Conservation (phyloP, 1,140 invertebrate genomes). For the Tetramorium alpestre region DNA sequence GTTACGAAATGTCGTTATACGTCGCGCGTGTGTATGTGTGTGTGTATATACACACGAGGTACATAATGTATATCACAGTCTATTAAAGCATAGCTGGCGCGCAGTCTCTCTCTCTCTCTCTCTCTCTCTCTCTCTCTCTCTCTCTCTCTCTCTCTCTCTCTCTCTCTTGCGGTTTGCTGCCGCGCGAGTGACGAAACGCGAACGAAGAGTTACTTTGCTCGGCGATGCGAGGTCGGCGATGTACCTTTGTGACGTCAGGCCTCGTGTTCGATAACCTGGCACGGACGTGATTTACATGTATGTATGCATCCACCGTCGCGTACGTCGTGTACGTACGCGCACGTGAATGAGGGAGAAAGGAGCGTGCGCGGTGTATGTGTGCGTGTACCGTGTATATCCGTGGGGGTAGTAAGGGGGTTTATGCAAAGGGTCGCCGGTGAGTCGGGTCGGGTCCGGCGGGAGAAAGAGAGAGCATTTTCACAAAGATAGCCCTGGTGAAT, state of each 20-base stretch:
- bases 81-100: conserved; percentile 43
- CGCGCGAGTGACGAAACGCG: conserved; percentile 75
- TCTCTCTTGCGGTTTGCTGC: conserved; percentile 57
- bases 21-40: background rate
- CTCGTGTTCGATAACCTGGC: conserved; percentile 81
- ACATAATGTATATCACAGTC: conserved; percentile 42
- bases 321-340: conserved; percentile 39
- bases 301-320: background rate
- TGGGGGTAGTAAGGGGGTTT: conserved; percentile 18
- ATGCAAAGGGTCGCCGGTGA: conserved; percentile 11
- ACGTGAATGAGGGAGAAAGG: conserved; percentile 64
- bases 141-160: conserved; percentile 47
- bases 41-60: background rate
- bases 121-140: conserved; percentile 35
- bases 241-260: conserved; percentile 83
- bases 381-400: background rate
- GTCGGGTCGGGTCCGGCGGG: background rate
- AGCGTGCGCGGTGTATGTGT: background rate
- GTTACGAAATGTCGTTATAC: conserved; percentile 42
- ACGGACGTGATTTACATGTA: conserved; percentile 72
- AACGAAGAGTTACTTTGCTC: conserved; percentile 80
- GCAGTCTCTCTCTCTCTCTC: conserved; percentile 24
- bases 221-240: conserved; percentile 81
- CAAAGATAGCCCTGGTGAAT: conserved; percentile 58
- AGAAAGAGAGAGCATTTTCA: conserved; percentile 65